Evolutionary conservation across 64 coral and sea anemone genomes (phyloP), one percentile per base, ranked within the genome.

Genomic region (Actinia equina): DNA sequence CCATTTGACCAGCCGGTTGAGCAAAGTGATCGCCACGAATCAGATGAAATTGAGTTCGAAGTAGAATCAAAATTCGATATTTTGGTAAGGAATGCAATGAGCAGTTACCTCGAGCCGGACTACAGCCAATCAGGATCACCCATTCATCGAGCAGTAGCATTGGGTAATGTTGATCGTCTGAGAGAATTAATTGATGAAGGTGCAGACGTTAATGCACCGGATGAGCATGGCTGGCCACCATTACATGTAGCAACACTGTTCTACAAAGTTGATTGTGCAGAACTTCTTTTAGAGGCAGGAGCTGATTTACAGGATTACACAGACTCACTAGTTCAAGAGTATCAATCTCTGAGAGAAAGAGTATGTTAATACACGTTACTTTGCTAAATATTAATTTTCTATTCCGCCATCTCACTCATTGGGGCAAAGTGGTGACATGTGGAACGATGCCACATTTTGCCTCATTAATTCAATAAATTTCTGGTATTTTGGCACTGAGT

Each of bases 171-270:
- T 43, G 88, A 70, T 11, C 37, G n/a, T 46, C 17, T 89, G 5
- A 84, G n/a, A 37, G 4, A 43, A 18, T 84, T 89, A 59, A 83
- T 89, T 2, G 88, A 89, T 22, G 52, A 57, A 26, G 88, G 88
- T 41, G 44, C 62, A 70, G 82, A 89, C 44, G 88, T 89, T 14
- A 89, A 89, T 42, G 43, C 18, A 77, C 51, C 59, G 16, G 88
- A 89, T 83, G 88, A 89, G 44, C 82, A 64, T 74, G 88, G 88
- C 26, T 89, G 82, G 80, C 88, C 88, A 7, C 79, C 82, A 22
- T 45, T 89, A 27, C 88, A 89, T 25, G 88, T 83, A 11, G 88
- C 88, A 26, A 45, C 82, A 14, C 63, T 83, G 8, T 84, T 60
- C 30, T 56, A 77, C 52, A 69, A 89, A n/a, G 63, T 89, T 7